Evolutionary conservation across 2,888 invertebrate genomes (phyloP).

Genomic region (Aromia moschata): DNA sequence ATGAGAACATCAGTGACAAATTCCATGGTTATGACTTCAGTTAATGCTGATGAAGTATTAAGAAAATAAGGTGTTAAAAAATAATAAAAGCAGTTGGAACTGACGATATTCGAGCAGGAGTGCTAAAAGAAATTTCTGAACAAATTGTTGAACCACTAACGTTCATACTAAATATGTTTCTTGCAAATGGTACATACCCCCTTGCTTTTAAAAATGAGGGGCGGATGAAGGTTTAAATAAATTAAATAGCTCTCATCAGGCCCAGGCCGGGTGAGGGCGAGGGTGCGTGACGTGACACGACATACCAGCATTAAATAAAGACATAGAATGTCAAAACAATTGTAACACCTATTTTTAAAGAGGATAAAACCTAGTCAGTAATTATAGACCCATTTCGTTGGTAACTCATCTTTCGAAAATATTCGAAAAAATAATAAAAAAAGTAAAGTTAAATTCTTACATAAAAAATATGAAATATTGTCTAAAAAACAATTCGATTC

Average conservation of each 20-base stretch:
- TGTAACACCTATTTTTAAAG: not conserved
- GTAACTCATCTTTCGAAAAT: not conserved
- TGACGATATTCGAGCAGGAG: not conserved
- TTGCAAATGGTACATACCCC: not conserved
- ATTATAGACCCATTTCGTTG: not conserved
- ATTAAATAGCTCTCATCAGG: too few relatives aligned
- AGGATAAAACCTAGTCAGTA: not conserved
- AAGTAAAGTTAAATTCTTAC: not conserved
- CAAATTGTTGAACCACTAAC: constrained; percentile 3
- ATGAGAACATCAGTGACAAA: not conserved
- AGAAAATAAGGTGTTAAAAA: not conserved
- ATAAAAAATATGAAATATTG: not conserved
- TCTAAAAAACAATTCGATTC: not conserved
- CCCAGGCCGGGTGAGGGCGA: too few relatives aligned
- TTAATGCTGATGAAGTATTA: not conserved
- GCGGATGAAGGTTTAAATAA: too few relatives aligned
- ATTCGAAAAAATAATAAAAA: not conserved
- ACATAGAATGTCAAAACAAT: too few relatives aligned
- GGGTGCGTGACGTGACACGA: too few relatives aligned
- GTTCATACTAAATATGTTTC: not conserved
- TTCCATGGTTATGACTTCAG: not conserved
- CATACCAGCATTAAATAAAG: too few relatives aligned
- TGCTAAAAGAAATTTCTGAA: not conserved
- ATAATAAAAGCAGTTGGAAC: not conserved
- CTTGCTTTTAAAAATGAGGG: not conserved